Base-by-base conservation (phyloP, 1,140 invertebrate genomes). In the Drusus annulatus region DNA sequence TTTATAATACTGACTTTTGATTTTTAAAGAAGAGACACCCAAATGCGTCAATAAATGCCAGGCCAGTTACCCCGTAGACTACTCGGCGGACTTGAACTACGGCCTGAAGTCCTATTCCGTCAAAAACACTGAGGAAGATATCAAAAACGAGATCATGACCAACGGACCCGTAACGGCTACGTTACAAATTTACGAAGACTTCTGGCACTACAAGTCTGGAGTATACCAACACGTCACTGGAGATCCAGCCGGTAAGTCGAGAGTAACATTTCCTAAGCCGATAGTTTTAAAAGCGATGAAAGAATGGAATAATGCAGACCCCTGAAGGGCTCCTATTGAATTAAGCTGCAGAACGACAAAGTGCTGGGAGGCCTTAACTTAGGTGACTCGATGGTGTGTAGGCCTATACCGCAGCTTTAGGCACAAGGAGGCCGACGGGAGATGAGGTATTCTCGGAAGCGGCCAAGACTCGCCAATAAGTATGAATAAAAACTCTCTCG, bases 161-260 rank as follows among this genome's bases (percentile, higher is more conserved):
- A 96, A 98, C 88, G 97, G 97, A 16, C 97, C 97, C 3, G 95
- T 98, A 0, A 97, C 98, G 90, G 96, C 91, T 0, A 95, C 95
- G 50, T 98, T 98, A 85, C 94, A 94, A 1, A 97, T 98, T 13
- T 98, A 96, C 86, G 92, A 92, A 68, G 97, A 99, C 89, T 95
- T 99, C 84, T 87, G 96, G 1, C 87, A 91, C 45, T 98, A 98
- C 89, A 97, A 97, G 90, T 84, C 84, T 91, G 95, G 96, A 84
- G 96, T 98, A 8, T 98, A 98, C 87, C 91, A 96, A 86, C 96
- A 98, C 86, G 92, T 93, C 1, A 88, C 91, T 74, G 96, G 96
- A 52, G 87, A 91, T 21, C 90, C 89, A 19, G 90, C 97, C 23
- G 97, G 97, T 80, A 76, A 76, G 36, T 28, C 25, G 25, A 5